Evolutionary conservation across 2,888 invertebrate genomes (phyloP), one percentile per base, ranked within the genome.

Genomic region (Beris morrisii): DNA sequence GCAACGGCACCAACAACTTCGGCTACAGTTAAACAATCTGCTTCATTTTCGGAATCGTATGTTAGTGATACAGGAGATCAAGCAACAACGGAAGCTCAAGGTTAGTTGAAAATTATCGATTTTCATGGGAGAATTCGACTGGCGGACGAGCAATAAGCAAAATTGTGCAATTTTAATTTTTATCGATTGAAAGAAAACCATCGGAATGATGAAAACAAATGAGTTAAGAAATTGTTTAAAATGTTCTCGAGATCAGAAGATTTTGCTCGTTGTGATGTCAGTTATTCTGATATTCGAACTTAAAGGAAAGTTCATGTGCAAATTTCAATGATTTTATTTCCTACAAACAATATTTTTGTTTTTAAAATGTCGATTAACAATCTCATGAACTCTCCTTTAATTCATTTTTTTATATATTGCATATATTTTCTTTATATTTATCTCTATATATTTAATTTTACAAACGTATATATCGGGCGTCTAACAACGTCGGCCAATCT

Each of bases 41-140:
- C 73, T 65, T 75, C 75, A 70, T 78, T 76, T 57, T 75, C 77
- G 54, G 79, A 80, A 69, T 75, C 79, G 12, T 77, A 79, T 72
- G 80, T 78, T 73, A 77, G 78, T 72, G 79, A 80, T 70, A 74
- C 78, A 70, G 75, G 78, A 67, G 81, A 81, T 71, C 79, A 78
- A 70, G 74, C 78, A 69, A 77, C 78, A 71, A 77, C 76, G 69
- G 81, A 81, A 75, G 81, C 81, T 75, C 81, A 81, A 81, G 81
- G 81, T 81, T 79, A 78, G 81, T 81, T 74, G 71, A 69, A 55
- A 67, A 66, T 56, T 69, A 38, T 53, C 63, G 28, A 45, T 48
- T 12, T 44, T 46, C 55, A 65, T 31, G 7, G 32, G 45, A 44
- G 45, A 64, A 64, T 61, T 61, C 9, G 9, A 13, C 43, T 52